Evolutionary conservation across 2,113 vertebrate genomes (phyloP).

Genomic region (Bagarius yarrelli): DNA sequence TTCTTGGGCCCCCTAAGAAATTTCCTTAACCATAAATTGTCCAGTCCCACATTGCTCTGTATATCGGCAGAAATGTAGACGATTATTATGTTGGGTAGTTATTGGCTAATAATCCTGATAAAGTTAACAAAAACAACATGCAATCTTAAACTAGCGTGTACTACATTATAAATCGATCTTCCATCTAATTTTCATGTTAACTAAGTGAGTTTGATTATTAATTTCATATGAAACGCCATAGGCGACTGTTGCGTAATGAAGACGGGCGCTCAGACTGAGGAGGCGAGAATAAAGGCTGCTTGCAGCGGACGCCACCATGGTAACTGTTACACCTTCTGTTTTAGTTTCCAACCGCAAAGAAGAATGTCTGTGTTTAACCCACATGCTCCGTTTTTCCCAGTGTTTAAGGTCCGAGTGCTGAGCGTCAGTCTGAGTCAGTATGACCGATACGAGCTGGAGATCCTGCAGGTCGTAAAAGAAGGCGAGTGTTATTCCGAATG

Average conservation of each 20-base stretch:
- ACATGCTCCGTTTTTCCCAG: conserved; percentile 50
- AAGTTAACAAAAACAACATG: too few relatives aligned
- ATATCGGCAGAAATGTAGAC: too few relatives aligned
- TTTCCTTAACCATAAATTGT: too few relatives aligned
- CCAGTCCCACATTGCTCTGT: too few relatives aligned
- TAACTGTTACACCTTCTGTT: conserved; percentile 18
- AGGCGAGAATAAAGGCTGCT: conserved; percentile 51
- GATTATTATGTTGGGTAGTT: too few relatives aligned
- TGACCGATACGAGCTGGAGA: conserved; percentile 71
- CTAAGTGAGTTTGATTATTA: neutral
- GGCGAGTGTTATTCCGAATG: conserved; percentile 71
- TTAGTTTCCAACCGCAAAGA: too few relatives aligned
- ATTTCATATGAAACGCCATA: conserved; percentile 34
- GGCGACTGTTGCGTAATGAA: conserved; percentile 69
- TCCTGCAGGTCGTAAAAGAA: conserved; percentile 67
- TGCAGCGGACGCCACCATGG: conserved; percentile 67
- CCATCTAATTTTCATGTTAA: neutral
- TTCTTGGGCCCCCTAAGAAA: too few relatives aligned
- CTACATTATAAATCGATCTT: too few relatives aligned
- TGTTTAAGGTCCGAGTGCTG: conserved; percentile 65
- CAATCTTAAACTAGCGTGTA: too few relatives aligned
- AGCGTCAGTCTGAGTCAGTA: conserved; percentile 64
- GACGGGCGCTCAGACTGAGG: conserved; percentile 40
- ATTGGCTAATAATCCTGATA: too few relatives aligned
- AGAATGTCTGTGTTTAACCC: neutral